Conservation (phyloP, 2,113 vertebrate genomes). For the Trochalopteron elliotii region DNA sequence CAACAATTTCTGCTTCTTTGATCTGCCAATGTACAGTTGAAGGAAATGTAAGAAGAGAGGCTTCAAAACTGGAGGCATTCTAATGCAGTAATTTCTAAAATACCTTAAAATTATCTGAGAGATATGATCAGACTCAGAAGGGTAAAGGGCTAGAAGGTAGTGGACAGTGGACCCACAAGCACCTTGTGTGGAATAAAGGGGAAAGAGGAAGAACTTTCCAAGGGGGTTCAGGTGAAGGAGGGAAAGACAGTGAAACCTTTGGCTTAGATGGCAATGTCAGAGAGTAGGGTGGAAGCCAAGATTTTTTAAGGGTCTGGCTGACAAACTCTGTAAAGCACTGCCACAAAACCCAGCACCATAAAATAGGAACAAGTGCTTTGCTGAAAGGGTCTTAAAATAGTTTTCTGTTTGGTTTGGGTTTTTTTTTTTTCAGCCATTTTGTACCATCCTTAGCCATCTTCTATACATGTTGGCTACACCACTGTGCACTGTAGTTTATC, state of each 20-base stretch:
- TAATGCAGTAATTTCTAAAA: not conserved
- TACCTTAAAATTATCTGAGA: not conserved
- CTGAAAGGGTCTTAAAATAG: not conserved
- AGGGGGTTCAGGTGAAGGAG: not conserved
- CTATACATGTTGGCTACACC: accelerated
- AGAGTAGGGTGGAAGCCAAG: not conserved
- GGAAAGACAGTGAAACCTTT: not conserved
- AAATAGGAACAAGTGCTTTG: not conserved
- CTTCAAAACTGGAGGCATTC: not conserved
- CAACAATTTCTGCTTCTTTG: not conserved
- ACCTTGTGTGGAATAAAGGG: not conserved
- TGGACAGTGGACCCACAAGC: not conserved
- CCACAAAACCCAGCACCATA: not conserved
- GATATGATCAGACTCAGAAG: not conserved
- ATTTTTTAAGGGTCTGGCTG: not conserved
- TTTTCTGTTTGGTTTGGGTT: not conserved
- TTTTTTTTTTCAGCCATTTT: not conserved
- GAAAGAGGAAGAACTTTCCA: not conserved
- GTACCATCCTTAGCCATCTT: not conserved
- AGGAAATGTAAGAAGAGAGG: not conserved
- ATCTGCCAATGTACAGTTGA: not conserved
- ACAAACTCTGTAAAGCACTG: not conserved
- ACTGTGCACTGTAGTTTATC: not conserved
- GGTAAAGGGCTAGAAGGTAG: not conserved
- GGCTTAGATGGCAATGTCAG: not conserved